Percentiles rank a stretch among this genome's conserved stretches.
Conservation (phyloP, 2,113 vertebrate species). For the Globicephala melas region DNA sequence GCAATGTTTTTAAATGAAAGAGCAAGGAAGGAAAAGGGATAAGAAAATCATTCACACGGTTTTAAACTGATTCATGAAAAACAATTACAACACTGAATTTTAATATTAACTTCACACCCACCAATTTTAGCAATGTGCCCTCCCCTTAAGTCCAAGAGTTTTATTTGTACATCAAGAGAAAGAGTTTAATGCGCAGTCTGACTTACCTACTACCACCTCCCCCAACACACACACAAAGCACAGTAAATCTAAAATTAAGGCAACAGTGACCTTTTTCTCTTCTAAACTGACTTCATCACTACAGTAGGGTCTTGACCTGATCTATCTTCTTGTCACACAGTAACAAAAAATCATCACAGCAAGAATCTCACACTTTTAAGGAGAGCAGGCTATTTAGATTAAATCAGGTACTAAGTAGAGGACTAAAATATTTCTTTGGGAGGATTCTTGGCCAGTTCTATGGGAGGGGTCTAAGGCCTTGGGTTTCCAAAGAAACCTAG, state of each 20-base stretch:
- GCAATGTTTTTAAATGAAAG: not conserved
- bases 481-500: not conserved
- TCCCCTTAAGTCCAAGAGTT: not conserved
- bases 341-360: not conserved
- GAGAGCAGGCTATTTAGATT: not conserved
- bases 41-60: not conserved
- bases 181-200: not conserved
- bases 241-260: constrained; percentile 12
- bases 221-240: not conserved
- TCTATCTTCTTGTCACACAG: not conserved
- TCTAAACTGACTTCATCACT: not conserved
- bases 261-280: not conserved
- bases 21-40: not conserved
- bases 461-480: not conserved
- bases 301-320: not conserved
- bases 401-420: not conserved
- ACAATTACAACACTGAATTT: not conserved
- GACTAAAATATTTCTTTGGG: not conserved
- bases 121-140: not conserved
- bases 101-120: not conserved
- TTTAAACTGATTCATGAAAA: constrained; percentile 12
- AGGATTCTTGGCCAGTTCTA: not conserved
- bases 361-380: not conserved
- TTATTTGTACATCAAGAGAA: constrained; percentile 1
- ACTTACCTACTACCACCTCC: not conserved